phyloP scores from a whole-genome alignment of 2,113 vertebrate species.

The Trematocara nigrifrons region DNA sequence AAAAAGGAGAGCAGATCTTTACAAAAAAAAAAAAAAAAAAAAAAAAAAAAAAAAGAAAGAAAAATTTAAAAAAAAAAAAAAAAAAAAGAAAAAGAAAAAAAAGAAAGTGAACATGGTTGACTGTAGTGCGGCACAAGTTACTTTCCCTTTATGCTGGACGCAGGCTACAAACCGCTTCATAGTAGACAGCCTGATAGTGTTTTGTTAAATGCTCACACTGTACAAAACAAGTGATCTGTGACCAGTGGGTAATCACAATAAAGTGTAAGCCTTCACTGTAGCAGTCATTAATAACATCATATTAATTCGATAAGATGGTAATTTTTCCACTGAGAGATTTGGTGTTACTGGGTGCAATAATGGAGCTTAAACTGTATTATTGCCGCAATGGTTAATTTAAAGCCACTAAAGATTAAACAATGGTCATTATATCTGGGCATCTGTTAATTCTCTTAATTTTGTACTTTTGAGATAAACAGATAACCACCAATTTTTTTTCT shows the following conservation, averaged over 20 bases:
- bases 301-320: neutral
- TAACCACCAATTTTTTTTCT: neutral
- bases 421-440: accelerated
- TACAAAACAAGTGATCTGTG: neutral
- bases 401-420: neutral
- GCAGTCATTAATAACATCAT: neutral
- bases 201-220: neutral
- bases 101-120: neutral
- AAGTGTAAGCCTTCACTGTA: neutral
- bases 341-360: neutral
- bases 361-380: neutral
- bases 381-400: accelerated
- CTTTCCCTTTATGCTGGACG: neutral
- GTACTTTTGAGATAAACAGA: neutral
- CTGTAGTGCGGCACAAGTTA: accelerated
- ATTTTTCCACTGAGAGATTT: neutral
- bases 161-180: neutral
- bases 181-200: neutral
- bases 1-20: neutral
- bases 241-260: neutral
- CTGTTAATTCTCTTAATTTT: neutral
- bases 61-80: neutral
- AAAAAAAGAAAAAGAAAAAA: accelerated
- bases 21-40: accelerated
- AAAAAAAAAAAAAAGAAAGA: no score